Base-by-base conservation (phyloP, 2,797 vertebrate species). In the Spinibarbus caldwelli region DNA sequence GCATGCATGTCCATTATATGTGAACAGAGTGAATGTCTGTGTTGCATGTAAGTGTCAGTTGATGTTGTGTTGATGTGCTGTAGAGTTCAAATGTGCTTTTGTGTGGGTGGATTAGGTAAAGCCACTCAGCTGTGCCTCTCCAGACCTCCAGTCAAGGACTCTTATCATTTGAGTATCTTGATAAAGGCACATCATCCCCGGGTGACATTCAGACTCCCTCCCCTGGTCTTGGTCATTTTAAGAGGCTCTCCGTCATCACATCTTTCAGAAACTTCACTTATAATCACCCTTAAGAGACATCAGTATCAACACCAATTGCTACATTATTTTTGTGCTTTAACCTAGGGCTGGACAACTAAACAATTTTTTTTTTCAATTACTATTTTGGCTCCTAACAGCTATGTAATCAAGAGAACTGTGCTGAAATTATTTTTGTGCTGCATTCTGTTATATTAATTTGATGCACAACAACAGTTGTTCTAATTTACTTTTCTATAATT, bases 61-160 rank as follows among this genome's bases (percentile, higher is more conserved):
- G 83, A 26, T n/a, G 14, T 54, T 71, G 34, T 71, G 66, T 71
- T 70, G 49, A 70, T 85, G 81, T 64, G 43, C 79, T 43, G 7
- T 47, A 57, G 9, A 64, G 71, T 79, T 79, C n/a, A 79, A 47
- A 82, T 80, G 81, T 26, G 49, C 23, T 83, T 36, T 71, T 84
- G 64, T 80, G 83, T 80, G 54, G 75, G 70, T 71, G 87, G 75
- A 85, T 87, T 89, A 86, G 82, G 79, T 86, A 86, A 86, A 80
- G 70, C 82, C 82, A 88, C 83, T 85, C 64, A 41, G 67, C 85
- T 87, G 67, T 4, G 41, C 78, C 80, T 85, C 77, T 76, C 76
- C 71, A 78, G 67, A 73, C 75, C 36, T 62, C 12, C 11, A 78
- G 80, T 87, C 64, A 68, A 89, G 87, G 38, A 83, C 85, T 83